phyloP scores from a whole-genome alignment of 23 tunicate species.

The Pegea sp. region DNA sequence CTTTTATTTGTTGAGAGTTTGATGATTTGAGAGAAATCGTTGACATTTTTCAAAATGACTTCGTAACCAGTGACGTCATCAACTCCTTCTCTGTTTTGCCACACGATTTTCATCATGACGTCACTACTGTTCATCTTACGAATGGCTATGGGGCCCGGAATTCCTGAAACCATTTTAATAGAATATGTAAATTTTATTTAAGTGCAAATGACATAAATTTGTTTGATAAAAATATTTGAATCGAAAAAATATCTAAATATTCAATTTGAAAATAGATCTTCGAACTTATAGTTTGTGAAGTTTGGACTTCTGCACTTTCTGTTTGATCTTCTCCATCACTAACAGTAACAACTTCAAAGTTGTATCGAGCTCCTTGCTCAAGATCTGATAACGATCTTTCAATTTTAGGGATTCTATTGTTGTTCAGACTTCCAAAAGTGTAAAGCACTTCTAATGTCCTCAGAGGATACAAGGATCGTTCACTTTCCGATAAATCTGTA shows the following conservation, averaged over 20 bases:
- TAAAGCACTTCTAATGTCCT: not conserved
- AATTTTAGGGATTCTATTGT: constrained; percentile 2
- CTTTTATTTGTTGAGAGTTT: not conserved
- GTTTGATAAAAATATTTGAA: too few species aligned
- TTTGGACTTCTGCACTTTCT: too few species aligned
- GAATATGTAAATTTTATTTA: too few species aligned
- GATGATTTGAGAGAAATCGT: not conserved
- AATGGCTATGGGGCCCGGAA: not conserved
- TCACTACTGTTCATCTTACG: not conserved
- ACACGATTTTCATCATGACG: not conserved
- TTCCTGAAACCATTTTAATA: too few species aligned
- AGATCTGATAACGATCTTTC: not conserved
- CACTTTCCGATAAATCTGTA: not conserved
- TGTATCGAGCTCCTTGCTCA: constrained; percentile 10
- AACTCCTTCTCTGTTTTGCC: not conserved
- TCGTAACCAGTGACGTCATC: not conserved
- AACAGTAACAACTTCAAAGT: constrained; percentile 2
- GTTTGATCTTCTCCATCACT: constrained; percentile 12
- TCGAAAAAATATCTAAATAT: too few species aligned
- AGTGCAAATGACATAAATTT: too few species aligned
- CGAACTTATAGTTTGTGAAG: too few species aligned
- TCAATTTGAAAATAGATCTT: too few species aligned
- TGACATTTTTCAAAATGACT: not conserved
- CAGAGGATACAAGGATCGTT: not conserved
- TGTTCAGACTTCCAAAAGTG: not conserved